Conservation (phyloP, 1,140 invertebrate genomes). For the Drosophila insularis region DNA sequence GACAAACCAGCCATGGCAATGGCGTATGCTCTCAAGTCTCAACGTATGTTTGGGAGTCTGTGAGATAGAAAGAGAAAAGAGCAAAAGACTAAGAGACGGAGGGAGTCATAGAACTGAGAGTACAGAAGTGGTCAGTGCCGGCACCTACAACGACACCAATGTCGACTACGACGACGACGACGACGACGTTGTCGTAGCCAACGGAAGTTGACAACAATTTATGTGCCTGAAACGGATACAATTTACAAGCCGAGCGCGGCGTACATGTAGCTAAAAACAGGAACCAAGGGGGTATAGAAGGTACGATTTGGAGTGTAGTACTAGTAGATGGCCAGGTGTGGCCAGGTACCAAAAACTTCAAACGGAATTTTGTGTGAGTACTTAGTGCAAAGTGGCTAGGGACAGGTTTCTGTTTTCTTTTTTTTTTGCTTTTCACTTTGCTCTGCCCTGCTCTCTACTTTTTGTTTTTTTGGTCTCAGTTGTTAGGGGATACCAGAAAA, state of each 20-base stretch:
- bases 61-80: conserved; percentile 17
- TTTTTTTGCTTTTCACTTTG: conserved; percentile 21
- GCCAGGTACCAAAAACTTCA: conserved; percentile 65
- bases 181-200: conserved; percentile 72
- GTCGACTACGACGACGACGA: not conserved
- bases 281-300: conserved; percentile 14
- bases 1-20: conserved; percentile 12
- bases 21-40: conserved; percentile 67
- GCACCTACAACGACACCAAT: conserved; percentile 7
- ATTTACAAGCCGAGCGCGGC: conserved; percentile 72
- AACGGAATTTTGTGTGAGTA: conserved; percentile 79
- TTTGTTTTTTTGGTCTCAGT: conserved; percentile 19
- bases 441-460: not conserved
- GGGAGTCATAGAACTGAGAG: conserved; percentile 35
- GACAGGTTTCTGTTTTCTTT: conserved; percentile 43
- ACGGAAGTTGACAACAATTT: conserved; percentile 81
- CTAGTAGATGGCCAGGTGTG: conserved; percentile 54
- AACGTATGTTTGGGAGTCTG: conserved; percentile 40
- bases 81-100: not conserved
- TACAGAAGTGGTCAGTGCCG: conserved; percentile 75
- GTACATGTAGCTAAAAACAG: conserved; percentile 57
- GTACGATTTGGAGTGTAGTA: conserved; percentile 23
- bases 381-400: conserved; percentile 76
- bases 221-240: conserved; percentile 81
- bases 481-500: conserved; percentile 59